These are phyloP conservation scores for Coelopa frigida DNA, from an alignment of 1,140 invertebrate genomes.

Conservation along the genomic window DNA sequence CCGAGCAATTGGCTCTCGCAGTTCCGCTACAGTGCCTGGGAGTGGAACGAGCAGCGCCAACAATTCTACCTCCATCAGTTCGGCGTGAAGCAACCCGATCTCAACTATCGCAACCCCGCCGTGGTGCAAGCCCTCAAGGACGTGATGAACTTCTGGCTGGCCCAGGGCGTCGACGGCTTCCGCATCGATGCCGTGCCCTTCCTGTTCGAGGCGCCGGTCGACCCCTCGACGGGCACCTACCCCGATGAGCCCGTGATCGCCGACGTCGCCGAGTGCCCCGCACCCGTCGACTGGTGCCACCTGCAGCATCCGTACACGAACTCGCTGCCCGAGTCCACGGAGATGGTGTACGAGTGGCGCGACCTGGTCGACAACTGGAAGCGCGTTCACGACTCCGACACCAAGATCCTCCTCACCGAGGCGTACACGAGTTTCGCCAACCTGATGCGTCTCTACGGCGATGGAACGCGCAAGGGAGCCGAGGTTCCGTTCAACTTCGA, in stretches of 20 bases:
- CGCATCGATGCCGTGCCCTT: conserved; percentile 58
- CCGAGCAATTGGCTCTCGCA: conserved; percentile 63
- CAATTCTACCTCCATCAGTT: conserved; percentile 65
- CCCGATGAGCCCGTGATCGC: conserved; percentile 48
- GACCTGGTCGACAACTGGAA: conserved; percentile 47
- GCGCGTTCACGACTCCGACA: conserved; percentile 16
- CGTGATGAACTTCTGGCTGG: conserved; percentile 61
- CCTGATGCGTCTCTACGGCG: conserved; percentile 53
- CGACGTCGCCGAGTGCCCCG: conserved; percentile 18
- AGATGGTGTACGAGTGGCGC: conserved; percentile 50
- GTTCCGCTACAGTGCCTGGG: conserved; percentile 57
- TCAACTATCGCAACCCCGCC: conserved; percentile 59
- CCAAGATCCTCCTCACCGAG: conserved; percentile 62
- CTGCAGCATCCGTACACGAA: conserved; percentile 54
- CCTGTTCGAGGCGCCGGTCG: conserved; percentile 50
- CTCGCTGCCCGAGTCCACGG: conserved; percentile 48
- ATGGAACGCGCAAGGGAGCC: conserved; percentile 47
- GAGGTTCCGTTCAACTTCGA: conserved; percentile 59
- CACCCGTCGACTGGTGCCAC: conserved; percentile 47
- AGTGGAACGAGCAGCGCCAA: conserved; percentile 50
- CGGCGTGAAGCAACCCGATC: conserved; percentile 55
- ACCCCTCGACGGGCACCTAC: conserved; percentile 44
- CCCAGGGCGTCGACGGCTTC: conserved; percentile 64
- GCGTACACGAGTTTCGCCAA: conserved; percentile 52
- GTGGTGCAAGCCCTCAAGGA: conserved; percentile 55